Percentiles rank a stretch among this genome's conserved stretches.
Conservation (phyloP, 2,888 invertebrate genomes). For the Pristionchus fissidentatus region DNA sequence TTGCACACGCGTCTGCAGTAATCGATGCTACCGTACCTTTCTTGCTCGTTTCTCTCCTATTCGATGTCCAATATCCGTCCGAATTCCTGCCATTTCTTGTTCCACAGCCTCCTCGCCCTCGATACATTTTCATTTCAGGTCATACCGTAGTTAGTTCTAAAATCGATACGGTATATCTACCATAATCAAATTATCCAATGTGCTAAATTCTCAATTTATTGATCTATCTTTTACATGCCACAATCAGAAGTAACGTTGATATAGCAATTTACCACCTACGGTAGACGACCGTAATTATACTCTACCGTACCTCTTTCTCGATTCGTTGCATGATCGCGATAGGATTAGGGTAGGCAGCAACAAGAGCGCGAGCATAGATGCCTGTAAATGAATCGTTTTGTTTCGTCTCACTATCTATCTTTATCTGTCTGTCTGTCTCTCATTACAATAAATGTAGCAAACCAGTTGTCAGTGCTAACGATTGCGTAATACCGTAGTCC, state of each 20-base stretch:
- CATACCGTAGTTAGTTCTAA: too few relatives aligned
- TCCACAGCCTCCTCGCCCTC: conserved; percentile 5
- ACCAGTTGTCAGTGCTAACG: too few relatives aligned
- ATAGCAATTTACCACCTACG: neutral
- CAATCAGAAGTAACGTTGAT: too few relatives aligned
- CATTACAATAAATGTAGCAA: too few relatives aligned
- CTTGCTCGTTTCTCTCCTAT: neutral
- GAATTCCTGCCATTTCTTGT: neutral
- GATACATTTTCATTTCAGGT: neutral
- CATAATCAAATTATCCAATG: neutral
- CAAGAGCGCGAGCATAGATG: neutral
- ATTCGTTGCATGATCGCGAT: neutral
- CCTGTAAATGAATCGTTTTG: neutral
- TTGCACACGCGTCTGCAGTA: neutral
- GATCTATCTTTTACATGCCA: too few relatives aligned
- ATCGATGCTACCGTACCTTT: neutral
- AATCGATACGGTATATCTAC: neutral
- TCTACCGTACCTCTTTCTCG: conserved; percentile 22
- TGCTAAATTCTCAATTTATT: too few relatives aligned
- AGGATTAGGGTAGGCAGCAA: conserved; percentile 25
- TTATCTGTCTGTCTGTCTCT: too few relatives aligned
- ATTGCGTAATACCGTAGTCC: too few relatives aligned
- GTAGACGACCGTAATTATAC: too few relatives aligned
- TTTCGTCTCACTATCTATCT: too few relatives aligned
- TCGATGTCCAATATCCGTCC: conserved; percentile 14